These are phyloP conservation scores for Umimayanthus kanabou DNA, from an alignment of 92 coral and sea anemone species.

Conservation along the genomic window DNA sequence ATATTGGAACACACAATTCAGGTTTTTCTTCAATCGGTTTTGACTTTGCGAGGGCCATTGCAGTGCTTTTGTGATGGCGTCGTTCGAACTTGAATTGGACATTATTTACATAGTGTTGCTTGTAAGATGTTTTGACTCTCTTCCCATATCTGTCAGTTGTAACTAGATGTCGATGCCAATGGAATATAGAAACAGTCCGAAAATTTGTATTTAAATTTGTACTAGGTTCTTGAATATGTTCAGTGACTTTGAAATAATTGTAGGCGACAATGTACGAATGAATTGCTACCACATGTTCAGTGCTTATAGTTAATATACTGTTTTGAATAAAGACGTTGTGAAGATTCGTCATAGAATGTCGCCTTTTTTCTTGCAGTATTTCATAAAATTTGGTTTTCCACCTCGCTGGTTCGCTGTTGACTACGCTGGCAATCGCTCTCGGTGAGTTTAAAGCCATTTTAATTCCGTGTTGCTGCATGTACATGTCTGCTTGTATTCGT, in stretches of 20 bases:
- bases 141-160: conserved; percentile 30
- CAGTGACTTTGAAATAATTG: conserved; percentile 3
- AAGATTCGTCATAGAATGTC: conserved; percentile 23
- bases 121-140: conserved; percentile 26
- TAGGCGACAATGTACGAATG: conserved; percentile 24
- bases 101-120: conserved; percentile 34
- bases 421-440: not conserved
- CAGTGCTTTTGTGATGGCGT: conserved; percentile 24
- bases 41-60: conserved; percentile 32
- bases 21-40: conserved; percentile 32
- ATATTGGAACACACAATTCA: conserved; percentile 13
- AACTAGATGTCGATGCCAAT: not conserved
- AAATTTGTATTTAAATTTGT: conserved; percentile 45
- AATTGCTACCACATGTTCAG: conserved; percentile 34
- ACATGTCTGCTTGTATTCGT: too few species aligned
- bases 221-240: conserved; percentile 15
- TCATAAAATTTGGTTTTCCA: conserved; percentile 6
- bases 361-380: conserved; percentile 14
- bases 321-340: conserved; percentile 38
- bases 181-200: conserved; percentile 6
- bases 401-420: not conserved
- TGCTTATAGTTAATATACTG: conserved; percentile 4
- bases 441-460: not conserved
- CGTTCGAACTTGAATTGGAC: conserved; percentile 33
- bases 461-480: not conserved